phyloP scores from a whole-genome alignment of 2,113 vertebrate genomes.

The Tretioscincus oriximinensis region DNA sequence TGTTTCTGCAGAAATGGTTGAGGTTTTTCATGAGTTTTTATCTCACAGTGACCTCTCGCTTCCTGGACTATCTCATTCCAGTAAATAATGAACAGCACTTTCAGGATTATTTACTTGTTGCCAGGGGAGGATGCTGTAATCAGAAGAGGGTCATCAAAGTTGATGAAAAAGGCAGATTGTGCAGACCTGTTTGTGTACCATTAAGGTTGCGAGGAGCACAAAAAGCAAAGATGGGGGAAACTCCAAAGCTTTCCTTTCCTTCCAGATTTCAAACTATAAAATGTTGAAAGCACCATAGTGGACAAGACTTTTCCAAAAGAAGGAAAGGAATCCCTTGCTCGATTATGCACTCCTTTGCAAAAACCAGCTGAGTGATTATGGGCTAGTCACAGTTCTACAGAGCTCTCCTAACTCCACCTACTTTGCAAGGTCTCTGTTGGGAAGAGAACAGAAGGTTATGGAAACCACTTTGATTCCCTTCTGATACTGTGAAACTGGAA shows the following conservation, averaged over 20 bases:
- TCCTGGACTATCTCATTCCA: conserved; percentile 39
- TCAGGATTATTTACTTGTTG: conserved; percentile 47
- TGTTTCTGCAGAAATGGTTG: conserved; percentile 20
- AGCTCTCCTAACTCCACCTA: too few relatives aligned
- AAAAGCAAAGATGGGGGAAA: neutral
- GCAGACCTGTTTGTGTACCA: neutral
- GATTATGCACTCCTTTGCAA: neutral
- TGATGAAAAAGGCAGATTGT: conserved; percentile 11
- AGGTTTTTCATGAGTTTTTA: conserved; percentile 34
- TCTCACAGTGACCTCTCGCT: conserved; percentile 35
- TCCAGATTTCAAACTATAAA: neutral
- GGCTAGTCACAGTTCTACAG: too few relatives aligned
- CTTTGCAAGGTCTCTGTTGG: too few relatives aligned
- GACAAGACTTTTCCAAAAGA: neutral
- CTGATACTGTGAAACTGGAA: too few relatives aligned
- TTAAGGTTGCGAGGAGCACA: neutral
- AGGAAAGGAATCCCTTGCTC: too few relatives aligned
- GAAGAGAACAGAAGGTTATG: too few relatives aligned
- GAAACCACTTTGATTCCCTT: too few relatives aligned
- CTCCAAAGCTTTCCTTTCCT: neutral
- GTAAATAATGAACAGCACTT: conserved; percentile 60
- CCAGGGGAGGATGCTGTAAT: neutral
- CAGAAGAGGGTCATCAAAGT: conserved; percentile 52
- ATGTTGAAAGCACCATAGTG: neutral
- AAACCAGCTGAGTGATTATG: too few relatives aligned